Evolutionary conservation across 2,888 invertebrate species (phyloP).

Genomic region (Pteria penguin): DNA sequence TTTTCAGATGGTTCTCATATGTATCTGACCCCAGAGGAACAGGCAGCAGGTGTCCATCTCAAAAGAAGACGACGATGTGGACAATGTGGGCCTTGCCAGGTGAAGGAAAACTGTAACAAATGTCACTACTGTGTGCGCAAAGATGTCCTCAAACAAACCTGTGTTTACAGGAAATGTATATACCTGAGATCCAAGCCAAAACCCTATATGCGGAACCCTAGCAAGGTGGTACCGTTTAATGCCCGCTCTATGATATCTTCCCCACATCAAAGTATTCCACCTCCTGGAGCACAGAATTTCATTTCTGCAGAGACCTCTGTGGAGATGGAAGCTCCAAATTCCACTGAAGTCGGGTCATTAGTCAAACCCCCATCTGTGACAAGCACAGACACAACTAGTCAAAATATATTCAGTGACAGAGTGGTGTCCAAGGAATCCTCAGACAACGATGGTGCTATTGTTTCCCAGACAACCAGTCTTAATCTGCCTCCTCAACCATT

Average conservation of each 20-base stretch:
- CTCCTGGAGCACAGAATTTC: not conserved
- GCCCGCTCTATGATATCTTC: not conserved
- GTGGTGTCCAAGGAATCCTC: not conserved
- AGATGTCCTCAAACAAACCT: conserved; percentile 74
- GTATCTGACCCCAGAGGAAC: conserved; percentile 46
- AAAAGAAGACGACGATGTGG: conserved; percentile 72
- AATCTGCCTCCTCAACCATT: not conserved
- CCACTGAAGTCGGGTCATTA: not conserved
- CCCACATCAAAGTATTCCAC: conserved; percentile 6
- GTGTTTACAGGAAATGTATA: conserved; percentile 74
- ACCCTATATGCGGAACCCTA: conserved; percentile 52
- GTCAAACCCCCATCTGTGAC: not conserved
- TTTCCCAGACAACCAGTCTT: not conserved
- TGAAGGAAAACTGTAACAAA: conserved; percentile 74
- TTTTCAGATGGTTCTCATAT: conserved; percentile 46
- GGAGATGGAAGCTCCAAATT: not conserved
- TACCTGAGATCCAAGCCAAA: conserved; percentile 69
- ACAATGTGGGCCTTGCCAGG: conserved; percentile 74
- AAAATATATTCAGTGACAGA: not conserved
- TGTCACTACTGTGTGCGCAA: conserved; percentile 73
- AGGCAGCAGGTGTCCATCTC: conserved; percentile 61
- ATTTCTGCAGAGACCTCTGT: not conserved
- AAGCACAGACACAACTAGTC: not conserved
- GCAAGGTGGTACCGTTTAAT: conserved; percentile 3
- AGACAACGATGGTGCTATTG: not conserved